Percentiles rank a stretch among this genome's conserved stretches.
These are phyloP conservation scores for Nerophis ophidion DNA, from an alignment of 2,113 vertebrate genomes.

Conservation along the genomic window DNA sequence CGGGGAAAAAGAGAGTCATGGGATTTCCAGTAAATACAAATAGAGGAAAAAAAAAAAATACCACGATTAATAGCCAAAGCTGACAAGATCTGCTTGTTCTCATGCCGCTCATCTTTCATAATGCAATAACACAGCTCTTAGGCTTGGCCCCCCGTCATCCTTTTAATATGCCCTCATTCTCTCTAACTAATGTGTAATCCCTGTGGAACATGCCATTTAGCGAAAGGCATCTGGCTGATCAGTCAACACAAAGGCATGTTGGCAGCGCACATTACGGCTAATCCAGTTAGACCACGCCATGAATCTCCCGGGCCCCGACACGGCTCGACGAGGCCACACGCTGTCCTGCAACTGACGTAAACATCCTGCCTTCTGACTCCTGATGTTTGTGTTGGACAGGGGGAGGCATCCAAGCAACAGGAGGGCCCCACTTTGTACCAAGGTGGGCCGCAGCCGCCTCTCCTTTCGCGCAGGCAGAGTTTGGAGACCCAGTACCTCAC, in stretches of 20 bases:
- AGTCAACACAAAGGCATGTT: conserved; percentile 47
- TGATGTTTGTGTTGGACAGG: conserved; percentile 69
- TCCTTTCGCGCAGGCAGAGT: conserved; percentile 84
- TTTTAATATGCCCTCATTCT: conserved; percentile 65
- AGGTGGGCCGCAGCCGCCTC: conserved; percentile 66
- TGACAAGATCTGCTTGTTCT: conserved; percentile 25
- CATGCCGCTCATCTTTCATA: conserved; percentile 33
- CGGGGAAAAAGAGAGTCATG: not conserved
- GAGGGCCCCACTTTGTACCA: conserved; percentile 75
- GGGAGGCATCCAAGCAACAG: conserved; percentile 78
- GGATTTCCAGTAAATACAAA: conserved; percentile 19
- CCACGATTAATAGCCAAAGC: not conserved
- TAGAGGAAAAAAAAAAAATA: conserved; percentile 3
- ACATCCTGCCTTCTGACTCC: conserved; percentile 22
- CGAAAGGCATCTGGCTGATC: conserved; percentile 55
- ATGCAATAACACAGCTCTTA: conserved; percentile 49
- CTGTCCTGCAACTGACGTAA: not conserved
- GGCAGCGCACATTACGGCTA: conserved; percentile 36
- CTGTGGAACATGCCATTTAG: conserved; percentile 47
- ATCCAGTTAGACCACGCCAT: conserved; percentile 43
- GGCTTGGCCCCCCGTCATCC: conserved; percentile 45
- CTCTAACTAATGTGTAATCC: conserved; percentile 56
- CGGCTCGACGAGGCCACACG: conserved; percentile 31
- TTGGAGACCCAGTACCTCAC: conserved; percentile 88
- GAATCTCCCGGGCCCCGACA: conserved; percentile 35